Conservation (phyloP, 2,113 vertebrate species). For the Coptodon bakossiorum region DNA sequence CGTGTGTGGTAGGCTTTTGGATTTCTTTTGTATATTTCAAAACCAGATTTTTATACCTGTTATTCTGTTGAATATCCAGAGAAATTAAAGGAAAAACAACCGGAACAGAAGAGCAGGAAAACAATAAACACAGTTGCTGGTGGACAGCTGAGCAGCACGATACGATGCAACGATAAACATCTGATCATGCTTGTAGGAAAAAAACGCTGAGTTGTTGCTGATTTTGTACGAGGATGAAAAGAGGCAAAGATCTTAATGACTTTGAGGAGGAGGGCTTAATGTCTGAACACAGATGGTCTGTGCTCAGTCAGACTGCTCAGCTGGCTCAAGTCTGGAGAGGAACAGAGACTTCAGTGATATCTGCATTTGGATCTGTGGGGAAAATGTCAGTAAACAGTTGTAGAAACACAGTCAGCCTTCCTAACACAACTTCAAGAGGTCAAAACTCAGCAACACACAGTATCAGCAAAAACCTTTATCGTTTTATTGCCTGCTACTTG, state of each 20-base stretch:
- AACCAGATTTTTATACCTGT: neutral
- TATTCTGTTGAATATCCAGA: neutral
- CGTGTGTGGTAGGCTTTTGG: neutral
- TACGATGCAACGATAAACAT: neutral
- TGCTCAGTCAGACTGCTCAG: neutral
- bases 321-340: neutral
- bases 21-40: neutral
- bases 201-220: rapidly evolving
- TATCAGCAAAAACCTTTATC: rapidly evolving
- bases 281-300: neutral
- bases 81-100: neutral
- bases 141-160: neutral
- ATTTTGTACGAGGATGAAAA: neutral
- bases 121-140: neutral
- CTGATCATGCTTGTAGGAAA: neutral
- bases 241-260: neutral
- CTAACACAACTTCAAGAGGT: neutral
- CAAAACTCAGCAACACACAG: neutral
- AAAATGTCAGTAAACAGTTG: neutral
- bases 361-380: neutral
- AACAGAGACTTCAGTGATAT: neutral
- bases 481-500: neutral
- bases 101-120: rapidly evolving
- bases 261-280: neutral
- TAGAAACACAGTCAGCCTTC: neutral